Percentiles rank a stretch among this genome's conserved stretches.
Conservation (phyloP, 2,113 vertebrate genomes). For the Manacus vitellinus region DNA sequence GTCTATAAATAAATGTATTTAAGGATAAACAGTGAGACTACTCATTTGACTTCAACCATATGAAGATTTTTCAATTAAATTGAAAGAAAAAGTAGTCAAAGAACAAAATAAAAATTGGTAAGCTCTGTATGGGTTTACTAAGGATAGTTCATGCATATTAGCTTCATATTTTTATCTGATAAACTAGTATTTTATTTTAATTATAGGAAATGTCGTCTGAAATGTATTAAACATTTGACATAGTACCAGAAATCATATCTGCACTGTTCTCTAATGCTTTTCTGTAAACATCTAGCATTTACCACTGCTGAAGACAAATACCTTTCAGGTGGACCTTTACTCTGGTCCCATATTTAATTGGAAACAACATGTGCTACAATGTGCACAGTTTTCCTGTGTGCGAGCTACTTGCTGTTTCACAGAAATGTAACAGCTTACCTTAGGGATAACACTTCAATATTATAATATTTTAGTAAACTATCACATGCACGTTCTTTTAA, state of each 20-base stretch:
- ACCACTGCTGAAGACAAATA: background rate
- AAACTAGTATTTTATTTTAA: background rate
- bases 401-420: background rate
- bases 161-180: background rate
- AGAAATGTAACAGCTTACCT: background rate
- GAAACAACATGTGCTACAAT: background rate
- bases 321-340: background rate
- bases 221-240: background rate
- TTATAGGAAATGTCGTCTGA: background rate
- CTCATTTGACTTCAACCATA: background rate
- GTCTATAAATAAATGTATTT: background rate
- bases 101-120: background rate
- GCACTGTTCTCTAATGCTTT: background rate
- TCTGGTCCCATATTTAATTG: background rate
- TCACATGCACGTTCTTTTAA: background rate
- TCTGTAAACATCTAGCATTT: background rate
- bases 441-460: background rate
- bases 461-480: background rate
- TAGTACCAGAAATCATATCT: background rate
- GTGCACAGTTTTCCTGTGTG: background rate
- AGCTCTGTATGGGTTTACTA: background rate
- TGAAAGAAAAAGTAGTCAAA: background rate
- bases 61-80: background rate
- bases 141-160: background rate
- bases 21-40: background rate